Conservation (phyloP, 2,113 vertebrate genomes). For the Fregata magnificens region DNA sequence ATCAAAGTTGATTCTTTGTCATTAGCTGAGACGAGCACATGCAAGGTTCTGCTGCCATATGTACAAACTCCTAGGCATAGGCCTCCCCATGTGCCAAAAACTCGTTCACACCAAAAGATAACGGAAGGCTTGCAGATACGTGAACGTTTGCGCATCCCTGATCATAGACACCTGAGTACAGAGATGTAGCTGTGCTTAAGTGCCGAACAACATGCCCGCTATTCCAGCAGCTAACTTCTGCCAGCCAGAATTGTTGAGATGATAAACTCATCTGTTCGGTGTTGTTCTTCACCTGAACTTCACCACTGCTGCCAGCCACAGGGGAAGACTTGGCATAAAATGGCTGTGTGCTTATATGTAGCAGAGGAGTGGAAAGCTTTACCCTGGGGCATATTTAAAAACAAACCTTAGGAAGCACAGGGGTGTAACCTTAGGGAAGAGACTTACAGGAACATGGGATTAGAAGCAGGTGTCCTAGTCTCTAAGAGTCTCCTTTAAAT, state of each 20-base stretch:
- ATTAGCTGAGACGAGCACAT: neutral
- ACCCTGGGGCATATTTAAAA: neutral
- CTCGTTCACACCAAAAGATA: fast-evolving
- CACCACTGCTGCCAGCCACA: neutral
- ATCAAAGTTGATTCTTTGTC: constrained; percentile 18
- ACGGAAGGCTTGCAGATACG: neutral
- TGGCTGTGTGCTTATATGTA: neutral
- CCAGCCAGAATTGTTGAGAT: neutral
- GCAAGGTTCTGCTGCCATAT: neutral
- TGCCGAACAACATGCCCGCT: fast-evolving
- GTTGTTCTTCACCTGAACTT: neutral
- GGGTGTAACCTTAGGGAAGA: neutral
- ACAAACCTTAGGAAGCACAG: neutral
- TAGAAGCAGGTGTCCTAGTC: neutral
- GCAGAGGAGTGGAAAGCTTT: neutral
- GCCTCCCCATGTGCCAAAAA: neutral
- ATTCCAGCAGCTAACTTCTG: neutral
- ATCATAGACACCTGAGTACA: neutral
- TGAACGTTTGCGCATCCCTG: neutral
- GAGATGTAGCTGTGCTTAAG: neutral
- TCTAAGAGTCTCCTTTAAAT: neutral
- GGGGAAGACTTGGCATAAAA: neutral
- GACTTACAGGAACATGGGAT: neutral
- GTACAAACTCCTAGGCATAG: neutral
- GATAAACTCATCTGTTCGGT: neutral